Evolutionary conservation across 2,797 vertebrate genomes (phyloP), one percentile per base, ranked within the genome.

Genomic region (Notamacropus eugenii): DNA sequence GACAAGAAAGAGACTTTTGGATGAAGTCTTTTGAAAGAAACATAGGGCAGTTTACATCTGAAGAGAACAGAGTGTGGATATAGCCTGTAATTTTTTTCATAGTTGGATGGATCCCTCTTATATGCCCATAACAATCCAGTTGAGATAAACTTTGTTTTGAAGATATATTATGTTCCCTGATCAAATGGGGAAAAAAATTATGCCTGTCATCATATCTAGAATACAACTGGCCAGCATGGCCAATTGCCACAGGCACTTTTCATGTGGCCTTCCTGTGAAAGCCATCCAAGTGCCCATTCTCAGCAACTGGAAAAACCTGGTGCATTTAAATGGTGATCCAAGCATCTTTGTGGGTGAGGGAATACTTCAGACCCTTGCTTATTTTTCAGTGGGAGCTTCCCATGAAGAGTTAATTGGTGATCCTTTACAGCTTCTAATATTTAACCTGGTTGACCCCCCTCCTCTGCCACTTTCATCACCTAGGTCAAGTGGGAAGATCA

Each of bases 141-240:
- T 98, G 98, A 97, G 98, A 98, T 97, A 97, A 98, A 99, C 98
- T 97, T 97, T 98, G 98, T 99, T 99, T 98, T 99, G 99, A 99
- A 99, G 99, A 98, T 97, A 96, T 99, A 99, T 99, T 99, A 98
- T 98, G 97, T 99, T 99, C 98, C 99, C 98, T 97, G 98, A 98
- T 98, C 99, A 99, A 98, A 99, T 98, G 98, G 98, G 98, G 98
- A 98, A 98, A 62, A 98, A 98, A 98, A 97, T 98, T 98, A 98
- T 98, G 99, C 98, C 98, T 99, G 99, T 98, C 98, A 96, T 98
- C 94, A 98, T 98, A 98, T 98, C 98, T 98, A 98, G 98, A 98
- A 99, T 98, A 99, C 98, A 98, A 98, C 98, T 97, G 97, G 97
- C 97, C 97, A 98, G 98, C 97, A 98, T 99, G 98, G 98, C 98